Evolutionary conservation across 2,888 invertebrate species (phyloP).

Genomic region (Petrolisthes manimaculis): DNA sequence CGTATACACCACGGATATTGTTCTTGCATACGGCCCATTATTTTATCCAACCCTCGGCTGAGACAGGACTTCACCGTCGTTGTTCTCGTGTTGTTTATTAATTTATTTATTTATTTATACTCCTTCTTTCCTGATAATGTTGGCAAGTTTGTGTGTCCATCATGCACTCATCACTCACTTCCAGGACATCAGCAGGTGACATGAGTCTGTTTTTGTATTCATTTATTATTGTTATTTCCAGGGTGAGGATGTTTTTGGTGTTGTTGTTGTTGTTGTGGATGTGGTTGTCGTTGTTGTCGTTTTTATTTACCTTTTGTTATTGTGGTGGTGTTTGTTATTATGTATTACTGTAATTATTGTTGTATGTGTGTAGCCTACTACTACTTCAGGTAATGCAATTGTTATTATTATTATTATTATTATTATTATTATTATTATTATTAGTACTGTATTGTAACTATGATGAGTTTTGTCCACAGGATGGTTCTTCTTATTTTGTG

Average conservation of each 20-base stretch:
- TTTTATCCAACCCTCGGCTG: not conserved
- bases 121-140: not conserved
- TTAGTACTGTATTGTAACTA: not conserved
- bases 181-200: not conserved
- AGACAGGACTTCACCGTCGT: not conserved
- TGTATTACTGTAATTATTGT: not conserved
- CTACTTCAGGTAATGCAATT: not conserved
- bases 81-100: not conserved
- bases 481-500: no score
- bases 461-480: no score
- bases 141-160: not conserved
- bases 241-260: no score
- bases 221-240: not conserved
- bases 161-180: not conserved
- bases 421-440: not conserved
- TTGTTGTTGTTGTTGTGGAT: no score
- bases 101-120: not conserved
- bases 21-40: no score
- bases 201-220: not conserved
- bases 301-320: not conserved
- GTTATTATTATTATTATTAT: no score
- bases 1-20: no score
- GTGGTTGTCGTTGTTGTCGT: no score
- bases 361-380: not conserved
- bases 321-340: slow-evolving; percentile 12